Conservation (phyloP, 2,888 invertebrate genomes). For the Malthinus seriepunctatus region DNA sequence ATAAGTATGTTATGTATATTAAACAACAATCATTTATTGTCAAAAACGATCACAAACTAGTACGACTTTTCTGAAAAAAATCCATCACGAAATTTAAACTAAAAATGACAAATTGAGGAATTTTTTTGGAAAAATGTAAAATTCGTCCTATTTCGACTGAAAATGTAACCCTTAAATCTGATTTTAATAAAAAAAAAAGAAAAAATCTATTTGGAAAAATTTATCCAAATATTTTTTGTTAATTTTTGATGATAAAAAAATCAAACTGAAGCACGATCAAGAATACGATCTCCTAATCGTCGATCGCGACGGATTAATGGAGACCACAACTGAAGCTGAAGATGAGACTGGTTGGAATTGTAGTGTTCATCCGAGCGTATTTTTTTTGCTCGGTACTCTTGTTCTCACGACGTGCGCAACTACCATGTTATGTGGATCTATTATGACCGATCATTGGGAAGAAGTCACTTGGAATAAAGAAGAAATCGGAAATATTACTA, state of each 20-base stretch:
- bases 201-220: too few relatives aligned
- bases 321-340: conserved; percentile 57
- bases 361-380: conserved; percentile 65
- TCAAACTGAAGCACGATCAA: conserved; percentile 50
- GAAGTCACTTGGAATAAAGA: conserved; percentile 78
- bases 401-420: conserved; percentile 76
- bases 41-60: too few relatives aligned
- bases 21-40: too few relatives aligned
- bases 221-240: too few relatives aligned
- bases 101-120: too few relatives aligned
- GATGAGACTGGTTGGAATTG: conserved; percentile 65
- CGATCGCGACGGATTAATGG: conserved; percentile 56
- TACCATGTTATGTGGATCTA: conserved; percentile 80
- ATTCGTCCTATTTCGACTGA: too few relatives aligned
- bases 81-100: too few relatives aligned
- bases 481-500: conserved; percentile 64
- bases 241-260: conserved; percentile 20
- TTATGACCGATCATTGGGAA: conserved; percentile 92
- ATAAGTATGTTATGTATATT: too few relatives aligned
- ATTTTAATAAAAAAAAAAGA: too few relatives aligned
- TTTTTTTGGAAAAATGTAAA: too few relatives aligned
- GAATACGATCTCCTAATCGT: conserved; percentile 53
- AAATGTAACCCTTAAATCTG: too few relatives aligned
- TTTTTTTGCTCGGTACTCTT: conserved; percentile 67
- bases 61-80: too few relatives aligned